Evolutionary conservation across 2,888 invertebrate genomes (phyloP).

Genomic region (Reticulitermes lucifugus): DNA sequence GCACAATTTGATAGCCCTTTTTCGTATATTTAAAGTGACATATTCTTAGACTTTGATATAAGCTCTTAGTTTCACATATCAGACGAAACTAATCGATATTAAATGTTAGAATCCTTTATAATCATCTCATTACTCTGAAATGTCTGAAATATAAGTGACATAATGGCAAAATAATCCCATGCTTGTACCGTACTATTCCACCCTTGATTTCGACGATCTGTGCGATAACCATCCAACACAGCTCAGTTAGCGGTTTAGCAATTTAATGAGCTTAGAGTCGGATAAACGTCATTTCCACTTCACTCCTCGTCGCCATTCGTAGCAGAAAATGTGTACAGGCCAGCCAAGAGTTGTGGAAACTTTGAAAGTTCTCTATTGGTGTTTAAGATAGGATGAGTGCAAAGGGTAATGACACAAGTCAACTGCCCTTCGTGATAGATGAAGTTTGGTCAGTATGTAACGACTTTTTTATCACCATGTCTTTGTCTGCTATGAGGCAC

Average conservation of each 20-base stretch:
- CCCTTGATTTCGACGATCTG: not conserved
- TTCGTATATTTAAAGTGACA: conserved; percentile 4
- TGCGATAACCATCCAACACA: conserved; percentile 27
- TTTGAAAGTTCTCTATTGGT: conserved; percentile 7
- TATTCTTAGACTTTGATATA: conserved; percentile 11
- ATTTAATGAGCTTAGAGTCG: conserved; percentile 40
- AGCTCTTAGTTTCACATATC: not conserved
- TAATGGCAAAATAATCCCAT: conserved; percentile 26
- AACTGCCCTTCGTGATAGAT: conserved; percentile 21
- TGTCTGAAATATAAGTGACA: not conserved
- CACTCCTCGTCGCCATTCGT: conserved; percentile 25
- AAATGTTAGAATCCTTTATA: conserved; percentile 18
- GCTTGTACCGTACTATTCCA: not conserved
- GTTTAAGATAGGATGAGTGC: not conserved
- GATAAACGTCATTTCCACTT: conserved; percentile 39
- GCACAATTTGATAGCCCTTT: not conserved
- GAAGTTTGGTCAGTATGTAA: conserved; percentile 38
- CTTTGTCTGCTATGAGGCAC: not conserved
- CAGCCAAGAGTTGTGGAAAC: conserved; percentile 32
- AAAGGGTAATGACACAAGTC: not conserved
- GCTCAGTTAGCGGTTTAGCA: conserved; percentile 34
- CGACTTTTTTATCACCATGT: conserved; percentile 8
- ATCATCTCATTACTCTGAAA: not conserved
- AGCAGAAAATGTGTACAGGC: conserved; percentile 17
- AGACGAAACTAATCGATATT: not conserved